Percentiles rank a stretch among this genome's conserved stretches.
These are phyloP conservation scores for Chloromyia formosa DNA, from an alignment of 2,888 invertebrate genomes.

Conservation along the genomic window DNA sequence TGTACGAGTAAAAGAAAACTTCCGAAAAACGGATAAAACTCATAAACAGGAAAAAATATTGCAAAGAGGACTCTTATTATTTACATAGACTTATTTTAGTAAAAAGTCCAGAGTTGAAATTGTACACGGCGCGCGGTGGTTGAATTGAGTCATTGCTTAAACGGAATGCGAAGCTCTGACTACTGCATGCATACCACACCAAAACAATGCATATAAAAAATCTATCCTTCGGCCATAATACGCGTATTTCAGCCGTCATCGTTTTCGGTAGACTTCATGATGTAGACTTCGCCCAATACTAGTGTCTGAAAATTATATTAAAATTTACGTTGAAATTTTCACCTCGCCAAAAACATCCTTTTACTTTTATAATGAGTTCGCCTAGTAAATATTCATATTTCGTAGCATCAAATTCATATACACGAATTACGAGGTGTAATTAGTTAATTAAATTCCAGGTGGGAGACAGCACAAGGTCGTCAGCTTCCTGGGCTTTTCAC, in stretches of 20 bases:
- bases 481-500: background rate
- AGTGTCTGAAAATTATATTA: slow-evolving; percentile 6
- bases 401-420: slow-evolving; percentile 23
- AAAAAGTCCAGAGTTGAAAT: slow-evolving; percentile 3
- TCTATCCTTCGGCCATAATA: no score
- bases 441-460: slow-evolving; percentile 34
- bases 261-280: no score
- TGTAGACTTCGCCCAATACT: no score
- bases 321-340: slow-evolving; percentile 31
- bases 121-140: background rate
- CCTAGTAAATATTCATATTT: slow-evolving; percentile 14
- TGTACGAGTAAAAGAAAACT: background rate
- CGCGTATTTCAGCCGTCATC: no score
- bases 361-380: slow-evolving; percentile 10
- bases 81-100: background rate
- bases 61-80: background rate
- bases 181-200: no score
- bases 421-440: slow-evolving; percentile 32
- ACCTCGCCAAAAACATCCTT: slow-evolving; percentile 7
- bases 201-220: no score
- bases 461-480: background rate
- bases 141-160: no score
- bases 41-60: background rate
- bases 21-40: background rate
- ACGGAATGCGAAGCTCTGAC: no score